Percentiles rank a stretch among this genome's conserved stretches.
Evolutionary conservation across 2,888 invertebrate genomes (phyloP).

Genomic region (Reticulitermes lucifugus): DNA sequence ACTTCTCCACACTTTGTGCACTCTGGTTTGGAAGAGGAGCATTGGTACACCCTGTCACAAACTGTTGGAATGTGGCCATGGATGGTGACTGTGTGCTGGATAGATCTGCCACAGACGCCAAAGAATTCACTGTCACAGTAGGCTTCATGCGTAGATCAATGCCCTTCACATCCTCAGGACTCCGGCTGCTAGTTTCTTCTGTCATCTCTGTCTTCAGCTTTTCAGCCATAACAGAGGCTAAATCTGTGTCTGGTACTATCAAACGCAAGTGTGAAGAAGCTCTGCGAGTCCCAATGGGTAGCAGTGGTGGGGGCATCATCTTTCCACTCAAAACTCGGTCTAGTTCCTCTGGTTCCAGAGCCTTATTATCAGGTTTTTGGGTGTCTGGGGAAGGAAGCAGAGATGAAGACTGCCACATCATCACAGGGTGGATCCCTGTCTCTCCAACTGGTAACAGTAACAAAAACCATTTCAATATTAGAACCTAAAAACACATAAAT

Average conservation of each 20-base stretch:
- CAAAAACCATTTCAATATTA: too few species aligned
- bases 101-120: conserved; percentile 61
- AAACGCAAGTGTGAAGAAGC: conserved; percentile 66
- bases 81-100: conserved; percentile 69
- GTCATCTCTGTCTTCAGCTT: conserved; percentile 39
- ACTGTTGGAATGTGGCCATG: conserved; percentile 65
- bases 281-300: conserved; percentile 73
- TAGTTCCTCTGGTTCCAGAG: conserved; percentile 74
- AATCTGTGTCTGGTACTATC: conserved; percentile 29
- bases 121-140: conserved; percentile 2
- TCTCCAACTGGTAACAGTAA: conserved; percentile 8
- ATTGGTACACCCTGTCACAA: conserved; percentile 63
- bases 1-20: conserved; percentile 71
- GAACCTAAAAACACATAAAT: too few species aligned
- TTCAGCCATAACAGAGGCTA: neutral
- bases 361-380: conserved; percentile 61
- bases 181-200: conserved; percentile 38
- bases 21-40: conserved; percentile 69
- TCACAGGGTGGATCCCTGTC: neutral
- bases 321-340: conserved; percentile 73
- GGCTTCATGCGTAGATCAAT: conserved; percentile 51
- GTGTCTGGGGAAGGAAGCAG: conserved; percentile 15
- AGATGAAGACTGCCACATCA: conserved; percentile 37
- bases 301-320: conserved; percentile 74
- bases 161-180: conserved; percentile 46